phyloP scores from a whole-genome alignment of 2,797 vertebrate species.

The Malacoraja senta region DNA sequence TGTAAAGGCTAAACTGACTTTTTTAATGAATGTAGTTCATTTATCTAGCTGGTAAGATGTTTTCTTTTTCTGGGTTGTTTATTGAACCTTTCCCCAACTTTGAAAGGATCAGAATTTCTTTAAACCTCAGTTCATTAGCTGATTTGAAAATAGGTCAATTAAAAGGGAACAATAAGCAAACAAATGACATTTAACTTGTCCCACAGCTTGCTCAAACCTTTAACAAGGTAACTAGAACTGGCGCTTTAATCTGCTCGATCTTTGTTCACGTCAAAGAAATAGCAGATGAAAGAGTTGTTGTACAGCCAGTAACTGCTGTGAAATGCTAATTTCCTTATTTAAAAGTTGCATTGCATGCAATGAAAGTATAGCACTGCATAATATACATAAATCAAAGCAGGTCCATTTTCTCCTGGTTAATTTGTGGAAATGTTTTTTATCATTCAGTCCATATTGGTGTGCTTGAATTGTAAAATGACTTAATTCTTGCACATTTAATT shows the following conservation, averaged over 20 bases:
- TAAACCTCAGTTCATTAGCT: conserved; percentile 4
- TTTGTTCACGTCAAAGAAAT: conserved; percentile 40
- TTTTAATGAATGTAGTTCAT: background rate
- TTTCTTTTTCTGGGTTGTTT: background rate
- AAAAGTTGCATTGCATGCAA: conserved; percentile 21
- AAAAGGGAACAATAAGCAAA: background rate
- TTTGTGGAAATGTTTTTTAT: background rate
- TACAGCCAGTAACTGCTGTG: conserved; percentile 34
- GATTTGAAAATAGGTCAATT: background rate
- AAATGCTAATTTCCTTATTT: conserved; percentile 43
- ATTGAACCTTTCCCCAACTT: background rate
- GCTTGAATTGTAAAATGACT: conserved; percentile 38
- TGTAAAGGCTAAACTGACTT: too few species aligned
- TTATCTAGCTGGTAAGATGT: background rate
- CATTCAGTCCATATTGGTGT: background rate
- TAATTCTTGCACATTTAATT: background rate
- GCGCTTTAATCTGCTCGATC: conserved; percentile 39
- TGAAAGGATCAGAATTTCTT: conserved; percentile 4
- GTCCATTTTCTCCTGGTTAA: background rate
- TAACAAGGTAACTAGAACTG: conserved; percentile 35
- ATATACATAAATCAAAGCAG: conserved; percentile 12
- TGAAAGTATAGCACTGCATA: background rate
- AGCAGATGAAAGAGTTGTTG: conserved; percentile 40
- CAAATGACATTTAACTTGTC: conserved; percentile 16
- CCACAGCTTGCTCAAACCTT: background rate